These are phyloP conservation scores for Enteromius anoplus DNA, from an alignment of 2,797 vertebrate species.

Conservation along the genomic window DNA sequence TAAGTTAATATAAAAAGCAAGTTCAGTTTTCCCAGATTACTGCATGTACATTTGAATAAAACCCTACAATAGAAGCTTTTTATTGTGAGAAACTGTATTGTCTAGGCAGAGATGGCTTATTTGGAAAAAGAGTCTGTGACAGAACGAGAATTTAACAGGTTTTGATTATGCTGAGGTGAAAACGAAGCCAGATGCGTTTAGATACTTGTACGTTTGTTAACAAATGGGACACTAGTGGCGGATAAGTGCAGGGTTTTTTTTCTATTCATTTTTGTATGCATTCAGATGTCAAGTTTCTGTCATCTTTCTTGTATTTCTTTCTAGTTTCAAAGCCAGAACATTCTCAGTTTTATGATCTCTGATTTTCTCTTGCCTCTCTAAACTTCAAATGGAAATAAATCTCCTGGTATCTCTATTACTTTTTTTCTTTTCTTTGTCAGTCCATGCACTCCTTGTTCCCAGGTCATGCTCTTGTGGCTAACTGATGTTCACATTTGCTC, in stretches of 20 bases:
- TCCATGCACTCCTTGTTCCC: slow-evolving; percentile 65
- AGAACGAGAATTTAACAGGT: slow-evolving; percentile 58
- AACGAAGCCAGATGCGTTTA: slow-evolving; percentile 21
- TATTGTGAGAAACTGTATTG: slow-evolving; percentile 7
- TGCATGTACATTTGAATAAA: neutral
- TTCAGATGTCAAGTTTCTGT: slow-evolving; percentile 44
- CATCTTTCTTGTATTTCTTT: slow-evolving; percentile 43
- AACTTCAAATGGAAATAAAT: slow-evolving; percentile 45
- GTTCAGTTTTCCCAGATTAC: neutral
- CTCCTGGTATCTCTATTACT: slow-evolving; percentile 48
- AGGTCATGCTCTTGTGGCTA: slow-evolving; percentile 65
- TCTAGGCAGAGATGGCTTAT: slow-evolving; percentile 15
- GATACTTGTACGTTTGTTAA: slow-evolving; percentile 59
- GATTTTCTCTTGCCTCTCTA: slow-evolving; percentile 34
- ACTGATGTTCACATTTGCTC: slow-evolving; percentile 62
- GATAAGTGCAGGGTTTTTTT: slow-evolving; percentile 75
- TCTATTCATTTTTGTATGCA: slow-evolving; percentile 51
- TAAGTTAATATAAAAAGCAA: neutral
- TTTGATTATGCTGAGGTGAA: slow-evolving; percentile 17
- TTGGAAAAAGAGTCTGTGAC: slow-evolving; percentile 54
- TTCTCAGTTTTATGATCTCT: slow-evolving; percentile 46
- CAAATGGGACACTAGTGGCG: slow-evolving; percentile 67
- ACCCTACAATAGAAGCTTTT: neutral
- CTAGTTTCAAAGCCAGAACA: slow-evolving; percentile 24
- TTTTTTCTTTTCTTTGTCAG: slow-evolving; percentile 41